Base-by-base conservation (phyloP, 37 sponge, comb jelly and placozoan genomes). In the Tethya wilhelma region DNA sequence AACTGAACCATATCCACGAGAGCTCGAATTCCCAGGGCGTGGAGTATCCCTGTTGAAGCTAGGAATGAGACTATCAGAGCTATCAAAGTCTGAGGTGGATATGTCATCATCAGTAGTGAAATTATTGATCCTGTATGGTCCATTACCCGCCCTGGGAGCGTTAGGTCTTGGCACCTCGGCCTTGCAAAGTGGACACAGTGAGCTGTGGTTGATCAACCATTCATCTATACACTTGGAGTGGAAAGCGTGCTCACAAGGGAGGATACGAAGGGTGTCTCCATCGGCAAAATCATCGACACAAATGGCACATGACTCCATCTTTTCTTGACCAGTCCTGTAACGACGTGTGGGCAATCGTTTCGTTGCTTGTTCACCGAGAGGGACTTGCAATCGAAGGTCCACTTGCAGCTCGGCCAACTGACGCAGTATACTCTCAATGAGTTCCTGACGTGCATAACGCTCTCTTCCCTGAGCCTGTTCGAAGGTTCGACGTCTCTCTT, bases 391-490 rank as follows among this genome's bases (percentile, higher is more conserved):
- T 0, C 75, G 44, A 12, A 58, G 37, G 5, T 88, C 88, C 2
- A 68, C 38, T 41, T 88, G 83, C 25, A 88, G 69, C 30, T 82
- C 60, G 39, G 76, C 77, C 22, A 88, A 34, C 38, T 88, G 88
- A 26, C 83, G 42, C 83, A 76, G n/a, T 26, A 88, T 88, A 59
- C 83, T 88, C 40, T 88, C 88, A 25, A 82, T 75, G 38, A 88
- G 77, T 44, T 82, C 88, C 41, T 75, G 69, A 2, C 81, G 75
- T 9, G 75, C 75, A 4, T 64, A 23, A 1, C 73, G 38, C 19
- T 70, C 79, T 34, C 34, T 19, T 0, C 28, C 20, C 19, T 71
- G 71, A 4, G 49, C 32, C n/a, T 33, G 69, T n/a, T 85, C 58
- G 25, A 66, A 69, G 74, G 38, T 82, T 30, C 64, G 4, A 8